phyloP scores from a whole-genome alignment of 1,140 invertebrate species.

The Plectrocnemia conspersa region DNA sequence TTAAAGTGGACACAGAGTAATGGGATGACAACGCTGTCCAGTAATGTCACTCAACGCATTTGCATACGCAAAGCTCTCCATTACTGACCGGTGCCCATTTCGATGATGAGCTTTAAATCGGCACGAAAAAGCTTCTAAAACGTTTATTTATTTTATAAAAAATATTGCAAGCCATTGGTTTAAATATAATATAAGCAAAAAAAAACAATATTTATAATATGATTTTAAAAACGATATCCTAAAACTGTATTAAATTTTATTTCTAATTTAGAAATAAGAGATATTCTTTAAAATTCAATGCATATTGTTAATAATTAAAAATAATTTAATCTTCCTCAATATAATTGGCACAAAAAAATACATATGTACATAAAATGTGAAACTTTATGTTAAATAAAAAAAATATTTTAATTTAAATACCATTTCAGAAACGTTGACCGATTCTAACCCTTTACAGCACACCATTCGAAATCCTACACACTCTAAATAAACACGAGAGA shows the following conservation, averaged over 20 bases:
- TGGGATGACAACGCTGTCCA: conserved; percentile 2
- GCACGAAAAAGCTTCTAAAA: not conserved
- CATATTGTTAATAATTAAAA: no score
- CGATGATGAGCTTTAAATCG: conserved; percentile 18
- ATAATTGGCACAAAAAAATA: no score
- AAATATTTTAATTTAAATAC: not conserved
- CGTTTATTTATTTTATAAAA: not conserved
- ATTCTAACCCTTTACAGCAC: conserved; percentile 11
- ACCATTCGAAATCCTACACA: no score
- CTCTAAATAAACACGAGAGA: not conserved
- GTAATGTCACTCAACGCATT: conserved; percentile 14
- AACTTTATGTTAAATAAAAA: conserved; percentile 6
- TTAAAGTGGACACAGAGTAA: conserved; percentile 27
- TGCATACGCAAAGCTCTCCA: conserved; percentile 21
- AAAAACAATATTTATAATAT: no score
- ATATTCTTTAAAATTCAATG: no score
- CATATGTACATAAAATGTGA: no score
- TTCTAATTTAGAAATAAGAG: no score
- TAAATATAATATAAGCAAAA: no score
- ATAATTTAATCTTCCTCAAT: no score
- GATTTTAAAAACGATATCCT: no score
- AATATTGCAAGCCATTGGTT: no score
- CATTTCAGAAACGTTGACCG: not conserved
- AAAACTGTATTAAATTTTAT: no score
- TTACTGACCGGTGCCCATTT: conserved; percentile 16